phyloP scores from a whole-genome alignment of 1,140 invertebrate species.

The Lithobius niger region DNA sequence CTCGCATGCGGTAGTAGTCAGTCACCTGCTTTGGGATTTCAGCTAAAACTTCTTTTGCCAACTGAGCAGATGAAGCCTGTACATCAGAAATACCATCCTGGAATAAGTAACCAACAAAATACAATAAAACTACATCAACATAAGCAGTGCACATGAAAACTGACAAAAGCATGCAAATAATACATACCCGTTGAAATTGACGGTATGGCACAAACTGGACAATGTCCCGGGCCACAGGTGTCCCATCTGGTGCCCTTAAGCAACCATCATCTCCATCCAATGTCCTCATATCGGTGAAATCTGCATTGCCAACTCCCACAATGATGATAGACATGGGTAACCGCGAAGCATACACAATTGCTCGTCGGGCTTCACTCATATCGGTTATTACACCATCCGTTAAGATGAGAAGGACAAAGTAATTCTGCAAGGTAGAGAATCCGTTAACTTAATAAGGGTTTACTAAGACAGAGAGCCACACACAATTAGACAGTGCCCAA shows the following conservation, averaged over 20 bases:
- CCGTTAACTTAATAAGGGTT: too few species aligned
- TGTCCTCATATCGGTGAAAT: slow-evolving; percentile 34
- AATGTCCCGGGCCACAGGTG: slow-evolving; percentile 42
- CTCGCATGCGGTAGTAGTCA: too few species aligned
- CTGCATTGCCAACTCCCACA: slow-evolving; percentile 44
- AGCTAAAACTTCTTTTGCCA: too few species aligned
- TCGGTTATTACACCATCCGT: slow-evolving; percentile 55
- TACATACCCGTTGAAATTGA: background rate
- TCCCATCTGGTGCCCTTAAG: slow-evolving; percentile 32
- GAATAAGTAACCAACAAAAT: too few species aligned
- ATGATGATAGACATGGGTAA: slow-evolving; percentile 48
- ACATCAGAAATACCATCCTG: too few species aligned
- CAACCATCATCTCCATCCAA: slow-evolving; percentile 43
- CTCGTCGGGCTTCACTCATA: slow-evolving; percentile 45
- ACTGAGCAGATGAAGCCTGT: too few species aligned
- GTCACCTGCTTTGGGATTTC: too few species aligned
- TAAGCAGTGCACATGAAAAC: too few species aligned
- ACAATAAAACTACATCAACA: too few species aligned
- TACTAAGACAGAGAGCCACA: too few species aligned
- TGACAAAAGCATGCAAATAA: too few species aligned
- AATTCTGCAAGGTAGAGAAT: background rate
- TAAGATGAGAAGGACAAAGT: slow-evolving; percentile 41
- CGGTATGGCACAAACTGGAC: slow-evolving; percentile 30
- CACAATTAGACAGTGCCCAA: too few species aligned
- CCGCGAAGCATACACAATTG: slow-evolving; percentile 36